Evolutionary conservation across 2,797 vertebrate species (phyloP).

Genomic region (Philypnodon macrostomus): DNA sequence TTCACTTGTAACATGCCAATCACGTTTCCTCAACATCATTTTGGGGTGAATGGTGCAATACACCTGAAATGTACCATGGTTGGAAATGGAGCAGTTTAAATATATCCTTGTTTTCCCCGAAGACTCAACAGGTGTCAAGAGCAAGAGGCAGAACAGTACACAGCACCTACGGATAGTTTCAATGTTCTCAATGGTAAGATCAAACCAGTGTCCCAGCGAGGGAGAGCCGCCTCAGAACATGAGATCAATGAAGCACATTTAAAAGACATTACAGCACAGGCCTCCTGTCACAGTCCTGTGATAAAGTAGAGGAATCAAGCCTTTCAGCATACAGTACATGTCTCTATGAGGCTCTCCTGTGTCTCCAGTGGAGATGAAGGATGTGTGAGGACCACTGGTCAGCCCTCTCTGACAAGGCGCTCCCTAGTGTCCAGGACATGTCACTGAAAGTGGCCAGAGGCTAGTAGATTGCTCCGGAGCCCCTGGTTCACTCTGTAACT

Average conservation of each 20-base stretch:
- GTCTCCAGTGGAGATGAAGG: slow-evolving; percentile 43
- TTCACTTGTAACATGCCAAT: slow-evolving; percentile 17
- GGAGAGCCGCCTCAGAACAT: slow-evolving; percentile 49
- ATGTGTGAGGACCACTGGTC: slow-evolving; percentile 28
- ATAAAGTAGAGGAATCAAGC: slow-evolving; percentile 57
- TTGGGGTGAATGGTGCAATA: slow-evolving; percentile 61
- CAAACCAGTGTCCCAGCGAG: slow-evolving; percentile 36
- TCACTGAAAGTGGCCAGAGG: slow-evolving; percentile 57
- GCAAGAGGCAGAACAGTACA: slow-evolving; percentile 36
- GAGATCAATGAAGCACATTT: slow-evolving; percentile 70
- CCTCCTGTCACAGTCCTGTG: slow-evolving; percentile 64
- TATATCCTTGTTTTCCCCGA: slow-evolving; percentile 54
- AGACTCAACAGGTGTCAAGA: slow-evolving; percentile 66
- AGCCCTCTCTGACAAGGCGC: slow-evolving; percentile 21
- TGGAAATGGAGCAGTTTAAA: slow-evolving; percentile 55
- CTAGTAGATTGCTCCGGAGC: slow-evolving; percentile 59
- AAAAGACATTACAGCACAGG: slow-evolving; percentile 70
- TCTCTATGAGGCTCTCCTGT: slow-evolving; percentile 52
- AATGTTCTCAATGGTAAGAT: slow-evolving; percentile 53
- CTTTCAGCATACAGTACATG: slow-evolving; percentile 53
- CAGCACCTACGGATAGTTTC: slow-evolving; percentile 53
- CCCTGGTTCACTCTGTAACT: slow-evolving; percentile 67
- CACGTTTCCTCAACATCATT: slow-evolving; percentile 25
- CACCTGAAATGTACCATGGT: slow-evolving; percentile 56
- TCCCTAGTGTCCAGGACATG: slow-evolving; percentile 42